These are phyloP conservation scores for Daubentonia madagascariensis DNA, from an alignment of 2,113 vertebrate genomes.

Conservation along the genomic window DNA sequence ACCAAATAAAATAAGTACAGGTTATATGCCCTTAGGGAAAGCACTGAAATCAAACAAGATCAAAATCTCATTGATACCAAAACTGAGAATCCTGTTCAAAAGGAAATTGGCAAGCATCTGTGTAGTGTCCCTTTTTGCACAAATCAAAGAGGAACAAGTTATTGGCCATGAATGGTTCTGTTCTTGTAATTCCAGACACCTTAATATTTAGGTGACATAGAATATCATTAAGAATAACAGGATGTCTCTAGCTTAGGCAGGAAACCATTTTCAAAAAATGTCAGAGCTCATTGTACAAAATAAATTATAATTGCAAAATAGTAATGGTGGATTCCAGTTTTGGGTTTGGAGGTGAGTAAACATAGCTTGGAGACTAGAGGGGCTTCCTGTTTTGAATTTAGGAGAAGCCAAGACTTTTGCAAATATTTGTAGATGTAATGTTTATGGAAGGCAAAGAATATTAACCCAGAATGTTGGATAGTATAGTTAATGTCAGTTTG, in stretches of 20 bases:
- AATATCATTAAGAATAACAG: conserved; percentile 74
- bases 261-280: conserved; percentile 71
- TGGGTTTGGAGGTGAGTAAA: conserved; percentile 59
- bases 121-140: not conserved
- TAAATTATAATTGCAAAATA: conserved; percentile 60
- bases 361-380: conserved; percentile 42
- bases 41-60: not conserved
- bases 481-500: conserved; percentile 20
- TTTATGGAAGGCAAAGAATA: conserved; percentile 66
- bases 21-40: not conserved
- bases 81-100: conserved; percentile 6
- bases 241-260: conserved; percentile 73
- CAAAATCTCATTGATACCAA: not conserved
- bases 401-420: conserved; percentile 56
- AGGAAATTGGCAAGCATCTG: conserved; percentile 19
- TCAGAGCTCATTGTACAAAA: conserved; percentile 67
- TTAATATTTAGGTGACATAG: conserved; percentile 59
- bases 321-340: conserved; percentile 53
- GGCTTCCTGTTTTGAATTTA: conserved; percentile 75
- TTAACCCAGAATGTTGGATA: conserved; percentile 39
- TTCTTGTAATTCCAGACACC: conserved; percentile 49
- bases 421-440: conserved; percentile 70
- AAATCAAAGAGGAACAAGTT: conserved; percentile 42
- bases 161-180: not conserved
- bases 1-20: not conserved